Percentiles rank a stretch among this genome's conserved stretches.
These are phyloP conservation scores for Eucera pruinosa DNA, from an alignment of 2,888 invertebrate species.

Conservation along the genomic window DNA sequence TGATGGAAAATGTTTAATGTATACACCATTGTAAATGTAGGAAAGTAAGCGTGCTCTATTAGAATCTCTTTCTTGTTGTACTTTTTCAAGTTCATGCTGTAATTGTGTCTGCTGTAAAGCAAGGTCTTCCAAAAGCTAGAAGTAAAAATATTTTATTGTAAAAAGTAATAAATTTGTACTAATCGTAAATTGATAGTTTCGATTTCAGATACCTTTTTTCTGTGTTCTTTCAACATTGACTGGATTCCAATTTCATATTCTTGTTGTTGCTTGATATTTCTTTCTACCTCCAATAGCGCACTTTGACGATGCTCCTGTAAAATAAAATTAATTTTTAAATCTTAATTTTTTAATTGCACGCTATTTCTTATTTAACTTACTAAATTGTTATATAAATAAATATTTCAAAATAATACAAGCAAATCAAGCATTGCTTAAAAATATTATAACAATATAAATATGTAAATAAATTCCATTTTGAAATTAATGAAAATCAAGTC, in stretches of 20 bases:
- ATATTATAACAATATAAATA: background rate
- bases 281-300: slow-evolving; percentile 87
- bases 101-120: slow-evolving; percentile 88
- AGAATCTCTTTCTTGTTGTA: slow-evolving; percentile 88
- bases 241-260: slow-evolving; percentile 89
- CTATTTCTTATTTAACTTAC: background rate
- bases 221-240: slow-evolving; percentile 87
- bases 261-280: slow-evolving; percentile 87
- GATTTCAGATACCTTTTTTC: slow-evolving; percentile 86
- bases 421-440: slow-evolving; percentile 14
- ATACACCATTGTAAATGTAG: slow-evolving; percentile 78
- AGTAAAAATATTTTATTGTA: slow-evolving; percentile 15
- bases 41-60: slow-evolving; percentile 78
- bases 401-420: slow-evolving; percentile 27
- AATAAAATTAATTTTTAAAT: slow-evolving; percentile 16
- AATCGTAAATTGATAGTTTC: slow-evolving; percentile 4
- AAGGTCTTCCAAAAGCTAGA: slow-evolving; percentile 86
- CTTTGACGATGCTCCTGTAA: slow-evolving; percentile 85
- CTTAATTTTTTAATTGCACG: background rate
- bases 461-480: slow-evolving; percentile 13
- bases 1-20: background rate
- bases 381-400: slow-evolving; percentile 2
- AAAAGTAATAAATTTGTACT: slow-evolving; percentile 52
- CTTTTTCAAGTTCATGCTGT: slow-evolving; percentile 88
- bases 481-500: slow-evolving; percentile 31